phyloP scores from a whole-genome alignment of 2,797 vertebrate genomes.

The Adrianichthys oophorus region DNA sequence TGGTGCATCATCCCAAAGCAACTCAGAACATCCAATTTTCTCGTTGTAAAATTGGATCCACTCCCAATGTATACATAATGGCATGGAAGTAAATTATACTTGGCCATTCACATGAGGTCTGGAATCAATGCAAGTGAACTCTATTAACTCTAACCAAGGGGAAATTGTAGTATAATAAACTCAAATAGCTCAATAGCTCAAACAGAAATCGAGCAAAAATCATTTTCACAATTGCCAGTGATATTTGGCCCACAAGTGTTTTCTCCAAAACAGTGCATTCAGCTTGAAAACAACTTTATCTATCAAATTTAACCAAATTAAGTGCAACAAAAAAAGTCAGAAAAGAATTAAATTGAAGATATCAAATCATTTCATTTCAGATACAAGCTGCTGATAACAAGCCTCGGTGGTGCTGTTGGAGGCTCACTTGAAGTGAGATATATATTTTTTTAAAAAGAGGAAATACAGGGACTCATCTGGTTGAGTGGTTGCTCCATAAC shows the following conservation, averaged over 20 bases:
- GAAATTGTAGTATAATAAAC: constrained; percentile 51
- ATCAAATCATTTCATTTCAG: constrained; percentile 27
- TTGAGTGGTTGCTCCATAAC: too few species aligned
- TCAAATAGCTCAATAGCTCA: too few species aligned
- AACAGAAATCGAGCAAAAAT: constrained; percentile 39
- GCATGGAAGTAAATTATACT: constrained; percentile 49
- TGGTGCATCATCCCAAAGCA: constrained; percentile 24
- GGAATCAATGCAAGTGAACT: constrained; percentile 57
- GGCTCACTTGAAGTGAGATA: constrained; percentile 15
- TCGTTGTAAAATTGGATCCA: constrained; percentile 37
- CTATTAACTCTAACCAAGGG: constrained; percentile 44
- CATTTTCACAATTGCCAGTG: constrained; percentile 37
- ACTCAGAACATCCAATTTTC: constrained; percentile 30
- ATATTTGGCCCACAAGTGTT: constrained; percentile 25
- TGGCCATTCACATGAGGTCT: constrained; percentile 39
- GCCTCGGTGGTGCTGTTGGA: constrained; percentile 42
- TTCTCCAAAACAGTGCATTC: constrained; percentile 27
- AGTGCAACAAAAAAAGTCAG: constrained; percentile 8
- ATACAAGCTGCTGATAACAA: constrained; percentile 48
- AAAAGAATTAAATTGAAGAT: constrained; percentile 22
- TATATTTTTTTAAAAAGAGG: constrained; percentile 7
- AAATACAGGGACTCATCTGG: neutral
- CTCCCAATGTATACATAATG: constrained; percentile 33
- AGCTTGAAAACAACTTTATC: constrained; percentile 29
- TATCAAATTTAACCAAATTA: constrained; percentile 18